Conservation (phyloP, 2,113 vertebrate species). For the Tyrannus savana region DNA sequence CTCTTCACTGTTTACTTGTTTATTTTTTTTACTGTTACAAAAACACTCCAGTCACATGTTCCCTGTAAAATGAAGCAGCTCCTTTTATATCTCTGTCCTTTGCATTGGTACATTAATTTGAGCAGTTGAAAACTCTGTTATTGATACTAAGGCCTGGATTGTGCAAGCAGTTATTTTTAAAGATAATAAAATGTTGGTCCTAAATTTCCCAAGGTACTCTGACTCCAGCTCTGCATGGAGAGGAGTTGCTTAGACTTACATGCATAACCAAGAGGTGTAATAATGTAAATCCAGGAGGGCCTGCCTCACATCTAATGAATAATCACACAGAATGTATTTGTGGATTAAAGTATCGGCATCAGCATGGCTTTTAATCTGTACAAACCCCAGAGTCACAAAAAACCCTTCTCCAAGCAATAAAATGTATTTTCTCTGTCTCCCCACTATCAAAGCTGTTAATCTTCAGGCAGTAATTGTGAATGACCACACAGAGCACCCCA, state of each 20-base stretch:
- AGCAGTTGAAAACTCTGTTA: neutral
- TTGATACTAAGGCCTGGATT: neutral
- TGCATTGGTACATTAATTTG: neutral
- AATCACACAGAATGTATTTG: neutral
- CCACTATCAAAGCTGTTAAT: neutral
- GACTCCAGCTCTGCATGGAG: neutral
- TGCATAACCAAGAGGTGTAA: neutral
- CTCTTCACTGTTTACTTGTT: neutral
- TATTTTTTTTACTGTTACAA: neutral
- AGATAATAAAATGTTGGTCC: neutral
- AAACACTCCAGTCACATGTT: neutral
- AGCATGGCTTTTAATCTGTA: neutral
- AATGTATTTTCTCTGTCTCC: neutral
- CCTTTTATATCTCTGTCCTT: neutral
- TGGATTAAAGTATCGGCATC: neutral
- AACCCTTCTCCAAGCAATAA: neutral
- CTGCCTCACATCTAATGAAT: neutral
- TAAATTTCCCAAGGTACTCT: neutral
- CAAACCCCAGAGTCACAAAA: neutral
- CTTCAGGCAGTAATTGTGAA: neutral
- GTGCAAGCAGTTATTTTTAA: neutral
- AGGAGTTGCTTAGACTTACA: neutral
- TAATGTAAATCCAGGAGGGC: neutral
- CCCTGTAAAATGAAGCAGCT: neutral
- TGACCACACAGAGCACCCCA: accelerated